phyloP scores from a whole-genome alignment of 2,113 vertebrate species.

The Tachycineta bicolor region DNA sequence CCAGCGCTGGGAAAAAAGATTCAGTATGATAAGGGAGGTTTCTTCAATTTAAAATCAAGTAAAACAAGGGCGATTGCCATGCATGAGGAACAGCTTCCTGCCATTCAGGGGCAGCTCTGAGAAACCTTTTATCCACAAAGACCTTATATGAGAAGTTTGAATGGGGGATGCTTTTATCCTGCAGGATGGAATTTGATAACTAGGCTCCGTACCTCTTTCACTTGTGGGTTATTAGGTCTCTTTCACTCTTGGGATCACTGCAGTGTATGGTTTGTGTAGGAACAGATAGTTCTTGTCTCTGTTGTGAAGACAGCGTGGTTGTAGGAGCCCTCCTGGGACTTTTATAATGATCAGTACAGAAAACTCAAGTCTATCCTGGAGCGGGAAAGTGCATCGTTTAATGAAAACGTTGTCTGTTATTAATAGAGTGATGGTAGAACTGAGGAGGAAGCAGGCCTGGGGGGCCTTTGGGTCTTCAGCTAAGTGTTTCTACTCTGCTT shows the following conservation, averaged over 20 bases:
- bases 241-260: slow-evolving; percentile 58
- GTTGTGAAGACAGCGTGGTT: slow-evolving; percentile 69
- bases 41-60: slow-evolving; percentile 6
- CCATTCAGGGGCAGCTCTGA: slow-evolving; percentile 19
- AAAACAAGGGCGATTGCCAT: slow-evolving; percentile 36
- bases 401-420: slow-evolving; percentile 72
- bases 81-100: slow-evolving; percentile 23
- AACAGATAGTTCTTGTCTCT: slow-evolving; percentile 69
- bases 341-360: slow-evolving; percentile 68
- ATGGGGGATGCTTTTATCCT: slow-evolving; percentile 55
- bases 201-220: slow-evolving; percentile 55
- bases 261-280: slow-evolving; percentile 44
- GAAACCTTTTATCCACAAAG: slow-evolving; percentile 59
- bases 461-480: slow-evolving; percentile 66
- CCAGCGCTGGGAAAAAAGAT: neutral
- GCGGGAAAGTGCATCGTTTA: slow-evolving; percentile 64
- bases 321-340: slow-evolving; percentile 64
- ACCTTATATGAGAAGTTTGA: slow-evolving; percentile 44
- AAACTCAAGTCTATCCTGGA: slow-evolving; percentile 70
- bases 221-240: slow-evolving; percentile 60
- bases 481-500: slow-evolving; percentile 71
- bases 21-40: neutral
- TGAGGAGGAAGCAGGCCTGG: slow-evolving; percentile 57
- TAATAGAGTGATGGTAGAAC: slow-evolving; percentile 73
- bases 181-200: slow-evolving; percentile 62